Base-by-base conservation (phyloP, 2,888 invertebrate genomes). In the Callyntrura guangdongensis region DNA sequence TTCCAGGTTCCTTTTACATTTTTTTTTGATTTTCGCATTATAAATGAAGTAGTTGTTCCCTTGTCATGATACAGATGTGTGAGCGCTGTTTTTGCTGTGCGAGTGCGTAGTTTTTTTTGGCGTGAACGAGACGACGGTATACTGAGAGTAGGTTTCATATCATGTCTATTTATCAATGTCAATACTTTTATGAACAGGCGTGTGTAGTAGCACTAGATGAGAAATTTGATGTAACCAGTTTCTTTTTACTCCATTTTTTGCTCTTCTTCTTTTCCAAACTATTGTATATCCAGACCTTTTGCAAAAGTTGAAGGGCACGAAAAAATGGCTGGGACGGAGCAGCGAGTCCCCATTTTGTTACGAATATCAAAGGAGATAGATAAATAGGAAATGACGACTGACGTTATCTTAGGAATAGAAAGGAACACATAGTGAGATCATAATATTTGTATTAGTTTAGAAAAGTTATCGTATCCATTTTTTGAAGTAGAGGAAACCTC, bases 101-200 rank as follows among this genome's bases (percentile, higher is more conserved):
- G n/a, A n/a, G n/a, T n/a, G 20, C 72, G 47, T 47, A 12, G 20
- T 22, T 22, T 72, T 69, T 69, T 72, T 61, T 12, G 4, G 20
- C 45, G 9, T 72, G n/a, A n/a, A 22, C 22, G 49, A 12, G 5
- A 72, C 36, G 67, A 17, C 9, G 59, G n/a, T 67, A 36, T 45
- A 72, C 11, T 22, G n/a, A n/a, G n/a, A n/a, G n/a, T n/a, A n/a
- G n/a, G n/a, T 22, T 45, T 11, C 79, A 20, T 81, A 27, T 59
- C 79, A 59, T 20, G 36, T 81, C 59, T 81, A 81, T 81, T 59
- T 59, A 81, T 81, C 79, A 81, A 59, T 81, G 79, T 81, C 79
- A 81, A 59, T 36, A 81, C 17, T 79, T 79, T 79, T 79, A 53
- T 53, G 79, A 81, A 56, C 56, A 56, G 9, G 14, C 11, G 17